phyloP scores from a whole-genome alignment of 2,797 vertebrate species.

The Moxostoma hubbsi region DNA sequence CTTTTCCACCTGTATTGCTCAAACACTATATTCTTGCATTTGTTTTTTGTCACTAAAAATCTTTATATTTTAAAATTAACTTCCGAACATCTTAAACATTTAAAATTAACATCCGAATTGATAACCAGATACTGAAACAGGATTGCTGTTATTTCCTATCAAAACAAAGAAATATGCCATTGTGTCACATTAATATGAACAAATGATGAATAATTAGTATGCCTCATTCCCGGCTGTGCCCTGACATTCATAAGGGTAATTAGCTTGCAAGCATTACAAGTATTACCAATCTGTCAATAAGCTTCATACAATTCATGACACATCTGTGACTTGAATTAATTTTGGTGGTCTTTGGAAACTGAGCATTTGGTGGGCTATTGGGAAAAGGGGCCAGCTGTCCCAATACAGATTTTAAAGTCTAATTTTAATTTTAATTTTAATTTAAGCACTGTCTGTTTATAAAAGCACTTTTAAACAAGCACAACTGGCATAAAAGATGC shows the following conservation, averaged over 20 bases:
- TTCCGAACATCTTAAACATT: no score
- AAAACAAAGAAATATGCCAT: constrained; percentile 28
- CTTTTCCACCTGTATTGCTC: not conserved
- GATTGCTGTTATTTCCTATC: not conserved
- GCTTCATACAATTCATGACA: constrained; percentile 42
- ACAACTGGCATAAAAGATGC: constrained; percentile 3
- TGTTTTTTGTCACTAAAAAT: not conserved
- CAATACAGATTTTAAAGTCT: constrained; percentile 5
- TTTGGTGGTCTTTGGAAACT: constrained; percentile 28
- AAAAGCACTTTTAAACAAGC: not conserved
- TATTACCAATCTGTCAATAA: constrained; percentile 47
- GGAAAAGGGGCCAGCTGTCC: constrained; percentile 38
- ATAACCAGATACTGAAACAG: constrained; percentile 9
- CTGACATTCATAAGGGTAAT: constrained; percentile 41
- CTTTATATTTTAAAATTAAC: no score
- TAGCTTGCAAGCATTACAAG: constrained; percentile 36
- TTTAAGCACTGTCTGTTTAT: constrained; percentile 6
- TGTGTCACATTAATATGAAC: constrained; percentile 39
- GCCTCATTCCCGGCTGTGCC: constrained; percentile 28
- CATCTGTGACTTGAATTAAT: constrained; percentile 46
- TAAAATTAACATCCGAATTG: not conserved
- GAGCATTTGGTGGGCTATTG: constrained; percentile 1
- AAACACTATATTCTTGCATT: not conserved
- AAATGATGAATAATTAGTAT: constrained; percentile 41
- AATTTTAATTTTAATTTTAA: not conserved